Evolutionary conservation across 2,113 vertebrate genomes (phyloP).

Genomic region (Phoxinus phoxinus): DNA sequence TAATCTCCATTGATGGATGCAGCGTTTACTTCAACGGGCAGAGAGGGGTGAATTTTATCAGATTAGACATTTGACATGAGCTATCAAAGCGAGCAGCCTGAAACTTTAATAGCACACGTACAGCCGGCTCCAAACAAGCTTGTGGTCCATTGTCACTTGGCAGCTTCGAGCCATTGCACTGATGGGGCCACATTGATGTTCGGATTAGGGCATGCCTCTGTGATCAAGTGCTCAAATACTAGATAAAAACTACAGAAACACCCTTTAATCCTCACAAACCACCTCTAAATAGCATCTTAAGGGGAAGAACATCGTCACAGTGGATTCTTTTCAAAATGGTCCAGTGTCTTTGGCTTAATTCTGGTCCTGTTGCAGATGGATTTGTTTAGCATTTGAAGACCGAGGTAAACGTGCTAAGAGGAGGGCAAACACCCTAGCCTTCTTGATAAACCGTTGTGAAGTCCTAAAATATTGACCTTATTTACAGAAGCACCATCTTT

Average conservation of each 20-base stretch:
- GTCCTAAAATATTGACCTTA: neutral
- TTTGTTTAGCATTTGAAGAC: constrained; percentile 45
- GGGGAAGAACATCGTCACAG: constrained; percentile 54
- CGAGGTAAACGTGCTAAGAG: constrained; percentile 28
- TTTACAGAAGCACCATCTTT: too few species aligned
- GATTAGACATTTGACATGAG: constrained; percentile 90
- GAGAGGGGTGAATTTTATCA: constrained; percentile 81
- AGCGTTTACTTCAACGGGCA: constrained; percentile 62
- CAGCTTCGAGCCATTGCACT: constrained; percentile 85
- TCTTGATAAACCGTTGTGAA: neutral
- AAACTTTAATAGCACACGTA: constrained; percentile 84
- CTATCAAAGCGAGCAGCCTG: constrained; percentile 90
- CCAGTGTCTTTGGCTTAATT: constrained; percentile 57
- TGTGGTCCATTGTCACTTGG: constrained; percentile 79
- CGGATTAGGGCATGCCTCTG: constrained; percentile 91
- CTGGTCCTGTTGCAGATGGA: constrained; percentile 29
- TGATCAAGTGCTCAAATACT: constrained; percentile 95
- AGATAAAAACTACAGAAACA: constrained; percentile 90
- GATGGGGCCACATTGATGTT: constrained; percentile 93
- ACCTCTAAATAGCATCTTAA: constrained; percentile 77
- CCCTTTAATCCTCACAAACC: constrained; percentile 91
- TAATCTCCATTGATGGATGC: constrained; percentile 86
- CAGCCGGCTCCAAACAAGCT: constrained; percentile 81
- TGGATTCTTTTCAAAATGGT: constrained; percentile 47
- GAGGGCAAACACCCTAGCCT: neutral